Percentiles rank a stretch among this genome's conserved stretches.
These are phyloP conservation scores for Exocentrus adspersus DNA, from an alignment of 2,888 invertebrate species.

Conservation along the genomic window DNA sequence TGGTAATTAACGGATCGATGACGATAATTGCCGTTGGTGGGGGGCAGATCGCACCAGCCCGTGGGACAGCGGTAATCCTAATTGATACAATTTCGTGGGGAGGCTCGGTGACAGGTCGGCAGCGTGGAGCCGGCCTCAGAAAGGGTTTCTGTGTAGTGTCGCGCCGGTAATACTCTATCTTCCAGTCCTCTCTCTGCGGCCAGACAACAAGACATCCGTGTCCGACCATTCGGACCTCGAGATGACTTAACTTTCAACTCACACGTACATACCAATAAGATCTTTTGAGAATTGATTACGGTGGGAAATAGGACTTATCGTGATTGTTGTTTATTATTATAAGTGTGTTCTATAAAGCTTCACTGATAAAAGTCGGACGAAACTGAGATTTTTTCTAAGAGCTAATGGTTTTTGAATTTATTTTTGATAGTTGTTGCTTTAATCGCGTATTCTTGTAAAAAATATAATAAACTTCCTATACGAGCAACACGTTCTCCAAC, in stretches of 20 bases:
- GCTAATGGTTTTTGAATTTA: no score
- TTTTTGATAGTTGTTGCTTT: no score
- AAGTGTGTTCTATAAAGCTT: not conserved
- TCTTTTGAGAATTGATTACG: not conserved
- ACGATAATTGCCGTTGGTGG: conserved; percentile 32
- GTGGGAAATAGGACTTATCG: not conserved
- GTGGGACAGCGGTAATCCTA: conserved; percentile 53
- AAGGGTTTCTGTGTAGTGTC: conserved; percentile 65
- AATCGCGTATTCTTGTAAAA: no score
- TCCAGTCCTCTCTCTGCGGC: conserved; percentile 31
- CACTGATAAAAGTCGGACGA: no score
- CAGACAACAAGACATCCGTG: conserved; percentile 48
- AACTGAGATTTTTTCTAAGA: no score
- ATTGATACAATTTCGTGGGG: conserved; percentile 60
- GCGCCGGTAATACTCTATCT: conserved; percentile 53
- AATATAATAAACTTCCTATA: no score
- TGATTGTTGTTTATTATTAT: not conserved
- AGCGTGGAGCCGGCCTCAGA: conserved; percentile 62
- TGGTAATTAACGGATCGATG: conserved; percentile 42
- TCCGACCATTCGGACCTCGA: conserved; percentile 43
- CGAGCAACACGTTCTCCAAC: no score
- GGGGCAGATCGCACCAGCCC: conserved; percentile 17
- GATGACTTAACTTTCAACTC: conserved; percentile 36
- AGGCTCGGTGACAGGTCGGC: conserved; percentile 54
- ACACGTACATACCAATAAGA: conserved; percentile 26